Base-by-base conservation (phyloP, 2,113 vertebrate species). In the Diadophis punctatus region DNA sequence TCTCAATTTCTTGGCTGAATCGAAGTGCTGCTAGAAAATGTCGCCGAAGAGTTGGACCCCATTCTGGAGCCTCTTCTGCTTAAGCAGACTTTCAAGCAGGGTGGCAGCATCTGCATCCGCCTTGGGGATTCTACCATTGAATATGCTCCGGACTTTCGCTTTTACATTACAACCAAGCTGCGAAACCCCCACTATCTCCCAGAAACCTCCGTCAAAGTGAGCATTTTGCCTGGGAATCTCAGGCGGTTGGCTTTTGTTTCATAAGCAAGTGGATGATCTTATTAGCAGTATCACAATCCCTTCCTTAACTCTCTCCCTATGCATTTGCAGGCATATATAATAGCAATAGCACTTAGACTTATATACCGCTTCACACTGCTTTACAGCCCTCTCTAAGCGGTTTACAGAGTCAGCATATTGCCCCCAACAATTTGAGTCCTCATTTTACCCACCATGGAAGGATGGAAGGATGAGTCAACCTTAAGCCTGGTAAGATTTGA, bases 91-190 rank as follows among this genome's bases (percentile, higher is more conserved):
- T 99, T 99, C 95, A 99, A 99, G 95, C 98, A 98, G 88, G 97
- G 97, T 0, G 98, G 98, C 16, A 98, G 97, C 27, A 84, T 97
- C 0, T 99, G 98, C 87, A 98, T 99, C 93, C 98, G 98, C 9
- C 97, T 99, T 22, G 98, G 98, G 30, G 98, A 99, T 89, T 97
- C 98, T 9, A 98, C 97, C 39, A 97, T 98, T 1, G 98, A 99
- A 89, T 98, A 98, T 1, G 96, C 98, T 20, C 98, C 97, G 0
- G 98, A 99, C 95, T 99, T 99, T 93, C 97, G 98, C 90, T 98
- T 99, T 95, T 98, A 98, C 90, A 98, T 99, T 90, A 99, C 98
- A 4, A 98, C 99, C 56, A 99, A 99, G 95, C 96, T 99, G 16
- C 97, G 98, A 74, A 99, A 99, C 96, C 98, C 98, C 22, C 98